Evolutionary conservation across 64 coral and sea anemone genomes (phyloP), one percentile per base, ranked within the genome.

Genomic region (Trachythela sp.): DNA sequence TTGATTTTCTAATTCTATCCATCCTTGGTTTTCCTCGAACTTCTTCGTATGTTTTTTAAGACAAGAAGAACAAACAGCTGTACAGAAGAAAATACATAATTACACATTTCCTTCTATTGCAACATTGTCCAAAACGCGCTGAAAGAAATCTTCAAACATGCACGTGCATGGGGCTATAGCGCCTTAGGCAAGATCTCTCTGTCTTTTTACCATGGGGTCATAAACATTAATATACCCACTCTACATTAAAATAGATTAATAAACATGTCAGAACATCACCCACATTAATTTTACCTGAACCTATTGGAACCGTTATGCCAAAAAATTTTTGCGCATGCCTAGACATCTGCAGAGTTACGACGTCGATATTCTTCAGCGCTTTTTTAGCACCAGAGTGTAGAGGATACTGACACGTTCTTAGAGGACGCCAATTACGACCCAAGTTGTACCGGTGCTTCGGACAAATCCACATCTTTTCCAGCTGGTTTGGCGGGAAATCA

Each of bases 371-470:
- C 42, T 33, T 86, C 45, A 17, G 90, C 27, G 70, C 36, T 71
- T 83, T 87, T 49, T 80, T 92, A 71, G 40, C 40, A 27, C 85
- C 90, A 30, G 64, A 52, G 35, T 87, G 85, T 13, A 87, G 76
- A 11, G 85, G 85, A 29, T 56, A 92, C 24, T 87, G 67, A 59
- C 90, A 87, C 9, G 90, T 92, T 58, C 84, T 92, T 87, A 87
- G 31, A 32, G 90, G 42, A 14, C 90, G 90, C 90, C 90, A 83
- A 83, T 92, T 92, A 18, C 85, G 41, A 22, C 90, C 85, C 48
- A 92, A 48, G 48, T 92, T 92, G 36, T 92, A 71, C 51, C 90
- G 77, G 48, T 92, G 90, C 42, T 92, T 92, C 40, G 45, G 85
- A 49, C 90, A 92, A 87, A 87, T 77, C 85, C 85, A 92, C 90